Evolutionary conservation across 2,888 invertebrate genomes (phyloP).

Genomic region (Hololepta plana): DNA sequence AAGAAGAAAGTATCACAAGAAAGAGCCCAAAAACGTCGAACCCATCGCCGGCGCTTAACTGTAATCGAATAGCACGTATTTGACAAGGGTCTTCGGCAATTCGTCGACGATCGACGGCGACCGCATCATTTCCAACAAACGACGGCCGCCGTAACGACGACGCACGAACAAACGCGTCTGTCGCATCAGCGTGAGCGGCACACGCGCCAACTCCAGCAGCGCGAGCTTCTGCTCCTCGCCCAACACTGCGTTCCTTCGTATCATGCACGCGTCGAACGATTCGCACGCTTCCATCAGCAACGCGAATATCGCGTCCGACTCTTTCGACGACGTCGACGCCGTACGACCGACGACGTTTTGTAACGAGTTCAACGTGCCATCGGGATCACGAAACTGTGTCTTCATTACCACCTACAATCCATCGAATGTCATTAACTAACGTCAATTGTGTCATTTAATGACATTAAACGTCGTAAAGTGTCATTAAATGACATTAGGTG

Average conservation of each 20-base stretch:
- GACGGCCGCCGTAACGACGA: conserved; percentile 31
- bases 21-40: too few species aligned
- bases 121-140: conserved; percentile 35
- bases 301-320: conserved; percentile 41
- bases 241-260: conserved; percentile 48
- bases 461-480: too few species aligned
- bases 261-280: conserved; percentile 63
- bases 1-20: too few species aligned
- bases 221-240: conserved; percentile 44
- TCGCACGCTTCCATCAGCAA: conserved; percentile 56
- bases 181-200: conserved; percentile 46
- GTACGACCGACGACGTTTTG: conserved; percentile 51
- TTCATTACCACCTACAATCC: conserved; percentile 55
- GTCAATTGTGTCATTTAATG: too few species aligned
- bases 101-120: conserved; percentile 40
- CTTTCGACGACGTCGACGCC: conserved; percentile 39
- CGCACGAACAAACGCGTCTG: conserved; percentile 37
- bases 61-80: conserved; percentile 51
- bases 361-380: conserved; percentile 63
- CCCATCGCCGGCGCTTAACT: conserved; percentile 27
- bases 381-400: conserved; percentile 68
- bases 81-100: conserved; percentile 43
- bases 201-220: conserved; percentile 45
- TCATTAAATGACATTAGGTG: too few species aligned
- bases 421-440: neutral